Evolutionary conservation across 2,888 invertebrate genomes (phyloP).

Genomic region (Sceliomorpha sp.): DNA sequence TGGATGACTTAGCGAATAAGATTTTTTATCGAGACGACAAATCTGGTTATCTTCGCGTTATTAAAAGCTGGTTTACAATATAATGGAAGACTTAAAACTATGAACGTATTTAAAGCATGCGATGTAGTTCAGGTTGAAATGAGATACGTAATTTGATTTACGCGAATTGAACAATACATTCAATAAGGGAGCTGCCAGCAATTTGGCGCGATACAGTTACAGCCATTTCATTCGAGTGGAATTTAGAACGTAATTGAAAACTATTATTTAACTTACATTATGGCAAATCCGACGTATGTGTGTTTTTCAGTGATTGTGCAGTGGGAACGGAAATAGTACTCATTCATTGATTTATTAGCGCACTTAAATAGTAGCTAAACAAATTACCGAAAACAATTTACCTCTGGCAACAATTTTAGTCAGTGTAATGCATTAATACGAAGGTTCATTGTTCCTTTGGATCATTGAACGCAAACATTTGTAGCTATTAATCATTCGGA

Average conservation of each 20-base stretch:
- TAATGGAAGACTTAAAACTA: not conserved
- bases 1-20: too few species aligned
- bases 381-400: too few species aligned
- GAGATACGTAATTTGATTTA: constrained; percentile 19
- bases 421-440: too few species aligned
- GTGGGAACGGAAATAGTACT: not conserved
- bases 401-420: too few species aligned
- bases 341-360: constrained; percentile 10
- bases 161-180: constrained; percentile 3
- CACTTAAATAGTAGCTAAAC: constrained; percentile 3
- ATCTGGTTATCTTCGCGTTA: not conserved
- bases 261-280: constrained; percentile 16
- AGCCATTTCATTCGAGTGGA: not conserved
- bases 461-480: too few species aligned
- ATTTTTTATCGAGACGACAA: too few species aligned
- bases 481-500: too few species aligned
- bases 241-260: constrained; percentile 16
- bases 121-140: constrained; percentile 1
- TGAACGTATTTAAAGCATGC: constrained; percentile 7
- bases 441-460: too few species aligned
- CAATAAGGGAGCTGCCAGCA: constrained; percentile 9
- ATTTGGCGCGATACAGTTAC: constrained; percentile 12
- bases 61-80: not conserved
- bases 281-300: not conserved
- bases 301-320: not conserved